These are phyloP conservation scores for Pteronotus mesoamericanus DNA, from an alignment of 2,797 vertebrate species.

Conservation along the genomic window DNA sequence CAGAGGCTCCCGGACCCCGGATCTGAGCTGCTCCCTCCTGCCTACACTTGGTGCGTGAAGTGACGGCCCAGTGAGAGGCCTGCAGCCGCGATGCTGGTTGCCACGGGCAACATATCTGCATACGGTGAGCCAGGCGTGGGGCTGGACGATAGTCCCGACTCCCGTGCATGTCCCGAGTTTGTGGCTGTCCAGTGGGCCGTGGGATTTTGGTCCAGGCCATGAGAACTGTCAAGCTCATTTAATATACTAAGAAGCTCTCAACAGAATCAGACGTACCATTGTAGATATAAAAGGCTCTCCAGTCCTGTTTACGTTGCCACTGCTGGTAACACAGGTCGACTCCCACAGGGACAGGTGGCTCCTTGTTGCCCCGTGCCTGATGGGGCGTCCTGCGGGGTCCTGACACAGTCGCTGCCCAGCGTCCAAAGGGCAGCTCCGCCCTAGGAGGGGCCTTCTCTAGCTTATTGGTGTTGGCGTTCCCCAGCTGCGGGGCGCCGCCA, in stretches of 20 bases:
- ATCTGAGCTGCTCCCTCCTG: background rate
- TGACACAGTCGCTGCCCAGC: background rate
- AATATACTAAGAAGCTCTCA: background rate
- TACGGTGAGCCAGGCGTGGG: background rate
- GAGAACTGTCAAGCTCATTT: background rate
- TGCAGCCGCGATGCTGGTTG: too few relatives aligned
- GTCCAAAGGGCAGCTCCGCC: background rate
- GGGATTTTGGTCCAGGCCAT: background rate
- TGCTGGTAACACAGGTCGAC: background rate
- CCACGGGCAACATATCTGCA: background rate
- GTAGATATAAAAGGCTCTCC: background rate
- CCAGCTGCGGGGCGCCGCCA: too few relatives aligned
- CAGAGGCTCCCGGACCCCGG: too few relatives aligned
- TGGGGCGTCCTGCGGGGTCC: background rate
- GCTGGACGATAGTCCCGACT: too few relatives aligned
- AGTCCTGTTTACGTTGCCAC: background rate
- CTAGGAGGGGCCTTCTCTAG: background rate
- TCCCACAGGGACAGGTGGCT: background rate
- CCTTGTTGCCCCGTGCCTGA: background rate
- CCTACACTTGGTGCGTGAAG: background rate
- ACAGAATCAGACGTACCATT: background rate
- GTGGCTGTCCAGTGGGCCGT: background rate
- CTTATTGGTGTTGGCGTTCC: background rate
- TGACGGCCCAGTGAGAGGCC: too few relatives aligned
- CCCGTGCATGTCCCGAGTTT: too few relatives aligned